phyloP scores from a whole-genome alignment of 2,888 invertebrate species.

The Dascillus cervinus region DNA sequence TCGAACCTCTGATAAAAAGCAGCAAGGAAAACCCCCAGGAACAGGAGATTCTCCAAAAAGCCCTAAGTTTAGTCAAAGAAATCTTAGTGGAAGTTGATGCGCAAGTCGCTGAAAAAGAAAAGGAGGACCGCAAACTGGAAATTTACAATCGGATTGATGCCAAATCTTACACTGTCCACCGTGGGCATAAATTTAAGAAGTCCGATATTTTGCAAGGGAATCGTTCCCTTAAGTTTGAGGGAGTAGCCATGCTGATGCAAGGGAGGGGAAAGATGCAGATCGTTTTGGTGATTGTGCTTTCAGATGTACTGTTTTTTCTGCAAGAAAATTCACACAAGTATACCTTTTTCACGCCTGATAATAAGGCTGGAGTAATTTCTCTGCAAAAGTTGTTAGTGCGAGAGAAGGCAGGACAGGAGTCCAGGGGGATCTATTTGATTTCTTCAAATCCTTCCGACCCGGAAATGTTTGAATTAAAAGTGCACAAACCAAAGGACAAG shows the following conservation, averaged over 20 bases:
- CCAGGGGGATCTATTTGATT: constrained; percentile 84
- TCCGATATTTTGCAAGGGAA: constrained; percentile 81
- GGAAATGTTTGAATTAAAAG: constrained; percentile 93
- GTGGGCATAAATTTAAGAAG: constrained; percentile 87
- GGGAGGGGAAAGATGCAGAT: constrained; percentile 86
- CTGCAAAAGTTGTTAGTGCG: constrained; percentile 85
- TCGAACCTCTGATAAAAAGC: constrained; percentile 88
- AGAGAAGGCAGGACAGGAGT: constrained; percentile 88
- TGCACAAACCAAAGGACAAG: constrained; percentile 82
- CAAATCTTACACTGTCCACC: constrained; percentile 79
- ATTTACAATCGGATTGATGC: constrained; percentile 90
- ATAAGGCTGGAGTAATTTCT: constrained; percentile 92
- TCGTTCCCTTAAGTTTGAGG: constrained; percentile 80
- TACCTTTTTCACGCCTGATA: constrained; percentile 87
- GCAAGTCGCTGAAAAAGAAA: constrained; percentile 86
- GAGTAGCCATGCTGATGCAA: constrained; percentile 82
- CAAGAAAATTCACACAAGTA: constrained; percentile 91
- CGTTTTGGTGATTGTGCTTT: constrained; percentile 80
- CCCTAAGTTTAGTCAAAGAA: constrained; percentile 75
- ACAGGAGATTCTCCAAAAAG: constrained; percentile 69
- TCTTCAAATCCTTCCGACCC: constrained; percentile 86
- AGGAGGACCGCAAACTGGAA: constrained; percentile 81
- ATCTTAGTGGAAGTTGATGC: constrained; percentile 87
- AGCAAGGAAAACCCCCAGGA: constrained; percentile 76
- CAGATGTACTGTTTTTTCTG: constrained; percentile 86